Evolutionary conservation across 2,797 vertebrate genomes (phyloP).

Genomic region (Myotis vivesi): DNA sequence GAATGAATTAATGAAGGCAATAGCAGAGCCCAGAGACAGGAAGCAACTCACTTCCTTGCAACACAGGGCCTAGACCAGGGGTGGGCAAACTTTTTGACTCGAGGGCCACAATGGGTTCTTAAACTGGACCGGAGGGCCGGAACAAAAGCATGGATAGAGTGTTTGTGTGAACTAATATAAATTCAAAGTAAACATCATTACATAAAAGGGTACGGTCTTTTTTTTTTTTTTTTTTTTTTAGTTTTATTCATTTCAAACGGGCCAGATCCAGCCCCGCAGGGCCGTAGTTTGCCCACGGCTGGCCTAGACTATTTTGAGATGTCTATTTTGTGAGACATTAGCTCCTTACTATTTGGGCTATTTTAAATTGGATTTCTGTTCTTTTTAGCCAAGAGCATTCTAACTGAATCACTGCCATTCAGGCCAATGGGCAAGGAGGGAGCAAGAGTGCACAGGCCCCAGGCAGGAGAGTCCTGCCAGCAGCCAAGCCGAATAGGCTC

Average conservation of each 20-base stretch:
- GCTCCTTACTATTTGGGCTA: not conserved
- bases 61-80: not conserved
- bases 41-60: not conserved
- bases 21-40: not conserved
- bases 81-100: too few relatives aligned
- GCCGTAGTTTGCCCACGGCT: too few relatives aligned
- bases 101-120: too few relatives aligned
- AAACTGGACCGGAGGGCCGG: too few relatives aligned
- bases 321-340: conserved; percentile 21
- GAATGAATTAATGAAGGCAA: not conserved
- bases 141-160: too few relatives aligned
- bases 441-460: not conserved
- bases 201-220: too few relatives aligned
- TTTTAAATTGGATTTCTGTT: not conserved
- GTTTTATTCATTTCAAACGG: too few relatives aligned
- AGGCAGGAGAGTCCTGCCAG: not conserved
- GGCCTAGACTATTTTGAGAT: not conserved
- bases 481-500: not conserved
- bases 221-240: too few relatives aligned
- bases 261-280: too few relatives aligned
- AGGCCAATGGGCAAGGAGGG: not conserved
- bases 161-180: too few relatives aligned
- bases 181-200: too few relatives aligned
- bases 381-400: not conserved
- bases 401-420: not conserved